Evolutionary conservation across 2,797 vertebrate species (phyloP), one percentile per base, ranked within the genome.

Genomic region (Pantherophis vulpinus): DNA sequence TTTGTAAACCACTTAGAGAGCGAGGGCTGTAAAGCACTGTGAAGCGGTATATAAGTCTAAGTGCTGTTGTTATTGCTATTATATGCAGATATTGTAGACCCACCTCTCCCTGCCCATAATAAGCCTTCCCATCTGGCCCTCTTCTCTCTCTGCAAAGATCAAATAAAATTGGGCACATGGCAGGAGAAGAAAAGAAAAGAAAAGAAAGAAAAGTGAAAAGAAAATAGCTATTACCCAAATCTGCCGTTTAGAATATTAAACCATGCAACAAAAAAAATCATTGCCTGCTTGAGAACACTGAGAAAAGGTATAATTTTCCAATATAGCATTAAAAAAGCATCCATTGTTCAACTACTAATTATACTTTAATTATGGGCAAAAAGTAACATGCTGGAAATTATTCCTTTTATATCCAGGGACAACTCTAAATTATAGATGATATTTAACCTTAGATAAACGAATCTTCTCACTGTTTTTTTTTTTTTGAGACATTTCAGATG

Each of bases 231-330:
- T 27, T 91, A 86, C 59, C 59, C 95, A 94, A 95, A 51, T 18
- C 4, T 25, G 61, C 3, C 1, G 11, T 92, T 93, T 86, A 89
- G 87, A 94, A 91, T 4, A 61, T 58, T 92, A 93, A 93, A 93
- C 61, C 95, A 93, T 55, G 11, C 47, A 90, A 13, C n/a, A 47
- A 70, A 1, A 1, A 94, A 93, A 32, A 12, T 6, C 59, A 86
- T 16, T 60, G 93, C 79, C 51, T 56, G 87, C 93, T 93, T 20
- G 27, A 96, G 74, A 86, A 74, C 1, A 23, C 92, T 70, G 59
- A 95, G 94, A 91, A 55, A 90, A 5, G 90, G 10, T 94, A 37
- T n/a, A 2, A 7, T 94, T 94, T 94, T 42, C 86, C 92, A 95
- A 93, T 51, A 0, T 37, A 10, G 3, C 2, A 4, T 95, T 97